Evolutionary conservation across 2,888 invertebrate genomes (phyloP).

Genomic region (Nesidiocoris tenuis): DNA sequence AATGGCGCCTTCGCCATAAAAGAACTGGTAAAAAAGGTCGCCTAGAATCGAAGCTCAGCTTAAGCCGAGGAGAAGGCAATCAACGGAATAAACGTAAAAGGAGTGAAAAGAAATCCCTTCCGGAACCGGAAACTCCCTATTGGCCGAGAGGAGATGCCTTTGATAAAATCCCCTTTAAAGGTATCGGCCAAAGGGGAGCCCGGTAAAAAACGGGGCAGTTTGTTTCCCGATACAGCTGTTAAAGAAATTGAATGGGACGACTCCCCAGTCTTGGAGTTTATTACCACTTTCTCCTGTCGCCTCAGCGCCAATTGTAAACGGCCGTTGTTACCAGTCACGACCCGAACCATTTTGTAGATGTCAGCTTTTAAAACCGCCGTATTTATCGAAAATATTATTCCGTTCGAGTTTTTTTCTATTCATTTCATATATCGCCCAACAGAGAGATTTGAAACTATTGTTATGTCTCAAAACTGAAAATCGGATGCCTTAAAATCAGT

Average conservation of each 20-base stretch:
- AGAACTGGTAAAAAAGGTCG: neutral
- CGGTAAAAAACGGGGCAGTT: neutral
- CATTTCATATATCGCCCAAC: no score
- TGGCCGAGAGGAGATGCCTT: neutral
- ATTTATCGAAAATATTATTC: neutral
- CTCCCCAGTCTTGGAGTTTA: neutral
- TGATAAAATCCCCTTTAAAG: neutral
- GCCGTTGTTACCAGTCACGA: neutral
- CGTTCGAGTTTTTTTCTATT: no score
- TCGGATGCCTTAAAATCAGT: no score
- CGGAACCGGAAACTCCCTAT: neutral
- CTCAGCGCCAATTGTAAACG: neutral
- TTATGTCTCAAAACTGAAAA: no score
- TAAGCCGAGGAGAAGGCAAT: slow-evolving; percentile 7
- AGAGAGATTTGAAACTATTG: no score
- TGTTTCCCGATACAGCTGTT: neutral
- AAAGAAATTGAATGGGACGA: neutral
- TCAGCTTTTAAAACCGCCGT: neutral
- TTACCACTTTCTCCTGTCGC: neutral
- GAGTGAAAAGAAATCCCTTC: slow-evolving; percentile 23
- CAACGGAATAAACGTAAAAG: slow-evolving; percentile 13
- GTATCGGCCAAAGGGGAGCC: neutral
- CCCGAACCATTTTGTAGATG: neutral
- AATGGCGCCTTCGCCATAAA: neutral
- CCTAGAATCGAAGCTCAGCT: neutral